phyloP scores from a whole-genome alignment of 2,888 invertebrate genomes.

The Cactoblastis cactorum region DNA sequence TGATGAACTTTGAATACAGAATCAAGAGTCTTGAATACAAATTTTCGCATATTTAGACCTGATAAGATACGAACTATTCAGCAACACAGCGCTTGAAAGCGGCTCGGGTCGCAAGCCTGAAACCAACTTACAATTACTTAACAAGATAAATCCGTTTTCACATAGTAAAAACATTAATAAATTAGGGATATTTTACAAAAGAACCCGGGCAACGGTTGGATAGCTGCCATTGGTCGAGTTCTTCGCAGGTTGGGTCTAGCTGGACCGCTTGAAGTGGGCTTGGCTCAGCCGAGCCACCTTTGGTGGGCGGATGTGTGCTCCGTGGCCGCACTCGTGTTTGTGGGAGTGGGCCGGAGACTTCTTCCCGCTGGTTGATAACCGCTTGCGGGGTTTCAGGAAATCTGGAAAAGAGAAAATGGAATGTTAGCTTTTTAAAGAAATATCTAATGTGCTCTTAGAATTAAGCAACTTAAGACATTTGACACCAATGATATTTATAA shows the following conservation, averaged over 20 bases:
- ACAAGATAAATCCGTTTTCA: constrained; percentile 63
- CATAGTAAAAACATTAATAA: constrained; percentile 55
- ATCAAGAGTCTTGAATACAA: too few relatives aligned
- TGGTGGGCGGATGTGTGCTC: constrained; percentile 70
- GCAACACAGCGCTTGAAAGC: background rate
- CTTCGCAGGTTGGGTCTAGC: constrained; percentile 42
- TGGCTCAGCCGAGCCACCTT: constrained; percentile 68
- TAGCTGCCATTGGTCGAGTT: constrained; percentile 4
- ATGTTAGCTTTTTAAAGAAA: background rate
- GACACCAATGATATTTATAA: too few relatives aligned
- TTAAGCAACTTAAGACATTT: background rate
- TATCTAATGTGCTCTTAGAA: too few relatives aligned
- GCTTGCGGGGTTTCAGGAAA: constrained; percentile 83
- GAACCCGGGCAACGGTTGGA: constrained; percentile 12
- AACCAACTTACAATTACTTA: constrained; percentile 74
- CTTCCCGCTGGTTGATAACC: constrained; percentile 71
- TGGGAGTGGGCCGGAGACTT: constrained; percentile 68
- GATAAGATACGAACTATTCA: background rate
- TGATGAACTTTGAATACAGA: too few relatives aligned
- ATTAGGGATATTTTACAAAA: constrained; percentile 49
- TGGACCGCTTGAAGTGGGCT: constrained; percentile 64
- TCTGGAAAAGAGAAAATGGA: constrained; percentile 72
- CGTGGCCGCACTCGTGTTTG: constrained; percentile 68
- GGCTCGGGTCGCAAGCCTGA: constrained; percentile 39
- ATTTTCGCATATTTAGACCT: too few relatives aligned